phyloP scores from a whole-genome alignment of 2,888 invertebrate genomes.

The Artemia sinica region DNA sequence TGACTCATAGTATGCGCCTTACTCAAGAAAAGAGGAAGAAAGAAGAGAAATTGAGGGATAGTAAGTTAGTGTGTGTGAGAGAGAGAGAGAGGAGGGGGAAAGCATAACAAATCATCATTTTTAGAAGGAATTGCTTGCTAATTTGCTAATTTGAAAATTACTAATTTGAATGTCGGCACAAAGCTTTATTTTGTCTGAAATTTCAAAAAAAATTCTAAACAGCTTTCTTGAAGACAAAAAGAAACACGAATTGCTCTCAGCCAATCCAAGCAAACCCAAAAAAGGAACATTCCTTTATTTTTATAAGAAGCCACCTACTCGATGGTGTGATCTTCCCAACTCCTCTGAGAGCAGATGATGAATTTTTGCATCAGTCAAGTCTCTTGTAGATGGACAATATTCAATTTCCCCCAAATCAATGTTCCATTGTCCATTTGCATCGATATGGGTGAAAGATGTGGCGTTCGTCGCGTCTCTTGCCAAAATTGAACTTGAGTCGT shows the following conservation, averaged over 20 bases:
- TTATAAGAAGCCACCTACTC: conserved; percentile 28
- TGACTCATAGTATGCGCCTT: no score
- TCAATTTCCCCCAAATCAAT: conserved; percentile 84
- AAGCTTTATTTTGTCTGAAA: no score
- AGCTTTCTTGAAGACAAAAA: background rate
- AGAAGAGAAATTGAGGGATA: no score
- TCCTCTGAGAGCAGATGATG: conserved; percentile 81
- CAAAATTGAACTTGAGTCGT: background rate
- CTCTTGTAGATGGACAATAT: conserved; percentile 78
- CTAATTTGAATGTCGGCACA: no score
- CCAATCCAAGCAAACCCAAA: background rate
- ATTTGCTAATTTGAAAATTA: no score
- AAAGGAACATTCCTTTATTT: background rate
- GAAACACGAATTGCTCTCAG: background rate
- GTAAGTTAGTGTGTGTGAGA: no score
- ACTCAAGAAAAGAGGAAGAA: no score
- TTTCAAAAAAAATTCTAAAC: background rate
- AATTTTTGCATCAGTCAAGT: conserved; percentile 78
- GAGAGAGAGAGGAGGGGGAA: no score
- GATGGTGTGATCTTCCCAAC: conserved; percentile 56
- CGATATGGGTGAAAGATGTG: conserved; percentile 65
- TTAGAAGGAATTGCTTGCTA: no score
- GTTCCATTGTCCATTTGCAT: conserved; percentile 60
- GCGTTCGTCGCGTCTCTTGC: background rate
- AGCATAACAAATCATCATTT: no score